Evolutionary conservation across 2,888 invertebrate genomes (phyloP), one percentile per base, ranked within the genome.

Genomic region (Tridacna gigas): DNA sequence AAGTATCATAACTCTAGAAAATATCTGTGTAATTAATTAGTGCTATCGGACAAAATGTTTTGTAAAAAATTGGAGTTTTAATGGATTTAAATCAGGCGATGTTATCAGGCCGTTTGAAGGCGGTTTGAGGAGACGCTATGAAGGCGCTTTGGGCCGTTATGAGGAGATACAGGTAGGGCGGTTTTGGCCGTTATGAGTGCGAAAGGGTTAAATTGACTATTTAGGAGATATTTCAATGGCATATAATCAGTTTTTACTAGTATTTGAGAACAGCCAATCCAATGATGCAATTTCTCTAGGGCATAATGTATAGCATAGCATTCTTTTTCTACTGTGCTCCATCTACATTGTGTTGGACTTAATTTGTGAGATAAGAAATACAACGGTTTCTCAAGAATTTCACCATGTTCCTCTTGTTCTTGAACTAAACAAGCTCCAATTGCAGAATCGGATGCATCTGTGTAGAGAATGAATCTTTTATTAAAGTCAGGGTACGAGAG

Each of bases 281-380:
- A 65, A 0, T 26, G 28, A 51, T 61, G 60, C 15, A 74, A 60
- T 73, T 73, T 51, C 0, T 51, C 51, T 48, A 73, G 25, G 5
- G 48, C 48, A 26, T 51, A 48, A 73, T 51, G 51, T 25, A 73
- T 73, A 9, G 48, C 73, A 51, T 73, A 73, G 12, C 48, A 47
- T 73, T 73, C 73, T 22, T 73, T 73, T 73, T 73, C 73, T 51
- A 37, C 25, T n/a, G 51, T 25, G 11, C 48, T 51, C 73, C 73
- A 73, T 51, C 73, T 73, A 18, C 51, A 26, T 51, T 73, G 73
- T 51, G 73, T 48, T n/a, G 47, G 48, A 20, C 48, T 48, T 11
- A 73, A 51, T 51, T 73, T 73, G 25, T 73, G 73, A n/a, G 48
- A 51, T 4, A 73, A n/a, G 25, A 51, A 73, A 48, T 48, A 73